Evolutionary conservation across 64 coral and sea anemone genomes (phyloP), one percentile per base, ranked within the genome.

Genomic region (Cladopsammia gracilis): DNA sequence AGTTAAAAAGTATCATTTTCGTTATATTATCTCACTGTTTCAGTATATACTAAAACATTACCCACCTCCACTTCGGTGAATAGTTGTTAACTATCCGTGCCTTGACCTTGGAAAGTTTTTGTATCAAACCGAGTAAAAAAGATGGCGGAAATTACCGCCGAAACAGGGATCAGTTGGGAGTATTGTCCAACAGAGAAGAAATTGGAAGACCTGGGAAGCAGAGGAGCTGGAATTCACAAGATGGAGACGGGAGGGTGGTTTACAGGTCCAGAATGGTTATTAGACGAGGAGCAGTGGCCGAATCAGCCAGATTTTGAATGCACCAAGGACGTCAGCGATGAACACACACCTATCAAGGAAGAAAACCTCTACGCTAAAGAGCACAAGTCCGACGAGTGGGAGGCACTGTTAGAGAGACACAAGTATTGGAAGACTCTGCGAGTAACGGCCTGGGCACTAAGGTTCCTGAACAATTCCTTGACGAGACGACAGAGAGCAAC

Each of bases 361-460:
- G 68, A 56, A 48, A 76, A 51, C 10, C 8, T 74, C 42, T 75
- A 68, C 62, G 42, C 69, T 42, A 87, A 87, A 43, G 23, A 76
- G 2, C 69, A 58, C 15, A 70, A 89, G 10, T 75, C 76, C 20
- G 92, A 88, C 73, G 86, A 94, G 75, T 94, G 92, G 86, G 86
- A 89, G 2, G 7, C 16, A 12, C 22, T 94, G 43, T 46, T 94
- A 45, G 82, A 62, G 34, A 64, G 59, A 54, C 5, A 23, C 19
- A n/a, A 46, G 60, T 93, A 93, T 62, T 93, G 82, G 91, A 93
- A 86, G 25, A 49, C 83, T 3, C 13, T 87, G 48, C 50, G 72
- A 78, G 60, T 87, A 47, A 93, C 81, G 3, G 91, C 80, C 2
- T 93, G 90, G 90, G 58, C 60, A 15, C 58, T 86, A 58, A 45